Base-by-base conservation (phyloP, 2,888 invertebrate genomes). In the Mythimna pallens region DNA sequence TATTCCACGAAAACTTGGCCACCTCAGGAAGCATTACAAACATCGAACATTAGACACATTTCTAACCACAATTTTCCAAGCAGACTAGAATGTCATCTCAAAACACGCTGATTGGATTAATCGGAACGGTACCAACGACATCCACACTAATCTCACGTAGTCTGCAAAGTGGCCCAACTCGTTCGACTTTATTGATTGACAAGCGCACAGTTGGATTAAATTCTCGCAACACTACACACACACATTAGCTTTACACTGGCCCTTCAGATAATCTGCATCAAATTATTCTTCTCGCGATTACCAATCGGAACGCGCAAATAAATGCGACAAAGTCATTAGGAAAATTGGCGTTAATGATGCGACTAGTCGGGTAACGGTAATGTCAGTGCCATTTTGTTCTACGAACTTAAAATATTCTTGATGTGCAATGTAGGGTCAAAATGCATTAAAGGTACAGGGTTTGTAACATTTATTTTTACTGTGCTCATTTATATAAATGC, bases 131-230 rank as follows among this genome's bases (percentile, higher is more conserved):
- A 75, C 25, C 64, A 68, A 82, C 72, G 88, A 75, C 89, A 86
- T 95, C 95, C 94, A 91, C 78, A 84, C 74, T 88, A 92, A 81
- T 70, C 88, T 86, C 68, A 76, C 86, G 83, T 74, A 22, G 70
- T 78, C 77, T 86, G 90, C 91, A 91, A 92, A 92, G 91, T 92
- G 92, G 86, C 89, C 89, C 88, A 88, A 90, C 91, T 89, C 89
- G 89, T 86, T 92, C 86, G 79, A 89, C 88, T 95, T 95, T 95
- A 95, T 94, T 95, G 95, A 95, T 95, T 95, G 95, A 95, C 95
- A 95, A 95, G 94, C 93, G 91, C 92, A 92, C 92, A 92, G 91
- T 93, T 93, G 92, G 92, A 94, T 94, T 94, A 92, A 92, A 93
- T 92, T 94, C 93, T 93, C 92, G 93, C 93, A 92, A 93, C 89